Percentiles rank a stretch among this genome's conserved stretches.
Evolutionary conservation across 1,140 invertebrate genomes (phyloP).

Genomic region (Leptoteleia sp.): DNA sequence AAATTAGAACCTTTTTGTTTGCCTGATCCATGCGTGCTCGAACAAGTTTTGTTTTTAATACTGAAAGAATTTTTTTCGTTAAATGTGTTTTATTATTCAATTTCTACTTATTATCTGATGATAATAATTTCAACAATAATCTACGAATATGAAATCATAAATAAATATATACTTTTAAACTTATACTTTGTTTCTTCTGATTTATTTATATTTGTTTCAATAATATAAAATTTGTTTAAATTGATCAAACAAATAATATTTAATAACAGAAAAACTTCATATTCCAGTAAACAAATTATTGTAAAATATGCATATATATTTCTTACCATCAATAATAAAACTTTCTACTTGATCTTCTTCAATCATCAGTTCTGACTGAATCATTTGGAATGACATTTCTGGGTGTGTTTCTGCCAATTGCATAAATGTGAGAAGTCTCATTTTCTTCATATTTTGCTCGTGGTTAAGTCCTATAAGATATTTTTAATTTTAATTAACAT

Average conservation of each 20-base stretch:
- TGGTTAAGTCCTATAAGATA: slow-evolving; percentile 86
- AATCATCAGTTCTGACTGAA: slow-evolving; percentile 94
- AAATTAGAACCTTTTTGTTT: slow-evolving; percentile 91
- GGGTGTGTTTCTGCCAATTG: slow-evolving; percentile 95
- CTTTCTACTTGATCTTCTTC: slow-evolving; percentile 93
- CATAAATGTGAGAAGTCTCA: slow-evolving; percentile 98
- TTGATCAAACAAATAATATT: too few species aligned
- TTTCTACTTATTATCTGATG: neutral
- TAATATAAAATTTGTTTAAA: too few species aligned
- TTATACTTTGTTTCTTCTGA: too few species aligned
- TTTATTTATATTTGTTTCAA: too few species aligned
- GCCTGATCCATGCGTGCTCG: slow-evolving; percentile 96
- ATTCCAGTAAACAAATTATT: too few species aligned
- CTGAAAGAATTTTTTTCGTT: slow-evolving; percentile 80
- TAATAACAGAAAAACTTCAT: too few species aligned
- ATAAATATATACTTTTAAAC: too few species aligned
- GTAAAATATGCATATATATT: too few species aligned
- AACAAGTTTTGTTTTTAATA: slow-evolving; percentile 96
- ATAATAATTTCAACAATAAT: neutral
- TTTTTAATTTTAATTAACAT: too few species aligned
- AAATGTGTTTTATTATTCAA: neutral
- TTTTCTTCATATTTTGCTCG: slow-evolving; percentile 97
- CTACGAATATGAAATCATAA: neutral
- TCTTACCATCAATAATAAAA: slow-evolving; percentile 98
- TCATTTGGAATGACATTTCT: slow-evolving; percentile 94